Evolutionary conservation across 2,113 vertebrate species (phyloP).

Genomic region (Cyanoramphus novaezelandiae): DNA sequence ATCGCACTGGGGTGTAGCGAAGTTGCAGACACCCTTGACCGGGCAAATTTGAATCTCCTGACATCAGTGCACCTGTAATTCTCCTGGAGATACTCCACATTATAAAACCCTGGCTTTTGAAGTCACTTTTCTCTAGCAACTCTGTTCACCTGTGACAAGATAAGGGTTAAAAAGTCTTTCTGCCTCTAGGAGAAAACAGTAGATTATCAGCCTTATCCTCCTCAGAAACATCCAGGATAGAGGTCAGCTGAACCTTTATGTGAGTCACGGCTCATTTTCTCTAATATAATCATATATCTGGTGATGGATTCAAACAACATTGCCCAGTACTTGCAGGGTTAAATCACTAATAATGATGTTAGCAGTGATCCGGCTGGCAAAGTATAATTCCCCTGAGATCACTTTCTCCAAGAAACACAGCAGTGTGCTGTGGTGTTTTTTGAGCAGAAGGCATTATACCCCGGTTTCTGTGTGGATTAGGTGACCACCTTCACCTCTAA

Average conservation of each 20-base stretch:
- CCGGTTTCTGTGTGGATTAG: not conserved
- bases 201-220: not conserved
- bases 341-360: constrained; percentile 62
- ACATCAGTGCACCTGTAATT: not conserved
- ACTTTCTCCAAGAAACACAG: not conserved
- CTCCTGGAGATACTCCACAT: not conserved
- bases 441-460: not conserved
- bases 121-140: not conserved
- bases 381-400: constrained; percentile 16
- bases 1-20: not conserved
- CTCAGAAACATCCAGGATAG: not conserved
- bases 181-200: not conserved
- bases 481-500: not conserved
- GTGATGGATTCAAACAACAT: constrained; percentile 39
- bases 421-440: not conserved
- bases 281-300: constrained; percentile 9
- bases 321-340: constrained; percentile 52
- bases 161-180: constrained; percentile 23
- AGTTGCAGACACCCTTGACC: not conserved
- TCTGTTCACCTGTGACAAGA: not conserved
- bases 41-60: not conserved
- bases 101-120: not conserved
- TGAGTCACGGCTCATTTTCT: constrained; percentile 33
- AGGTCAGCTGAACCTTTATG: constrained; percentile 1
- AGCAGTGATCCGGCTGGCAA: constrained; percentile 34